Conservation (phyloP, 2,888 invertebrate genomes). For the Dryobota labecula region DNA sequence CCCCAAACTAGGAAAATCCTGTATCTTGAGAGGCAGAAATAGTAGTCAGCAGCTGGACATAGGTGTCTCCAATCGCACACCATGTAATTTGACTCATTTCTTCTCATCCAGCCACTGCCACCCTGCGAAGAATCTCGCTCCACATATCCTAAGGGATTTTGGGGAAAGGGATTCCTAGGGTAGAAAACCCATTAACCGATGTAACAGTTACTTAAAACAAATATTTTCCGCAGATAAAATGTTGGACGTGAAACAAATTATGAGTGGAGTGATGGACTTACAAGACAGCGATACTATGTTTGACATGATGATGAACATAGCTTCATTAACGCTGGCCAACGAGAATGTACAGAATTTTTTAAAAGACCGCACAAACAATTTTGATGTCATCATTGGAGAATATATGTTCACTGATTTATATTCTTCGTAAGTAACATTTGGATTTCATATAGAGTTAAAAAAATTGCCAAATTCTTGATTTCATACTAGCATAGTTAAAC, state of each 20-base stretch:
- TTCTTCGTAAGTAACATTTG: conserved; percentile 67
- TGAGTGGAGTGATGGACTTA: conserved; percentile 63
- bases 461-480: not conserved
- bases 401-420: conserved; percentile 76
- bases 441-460: not conserved
- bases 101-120: not conserved
- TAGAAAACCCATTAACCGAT: too few species aligned
- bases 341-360: conserved; percentile 69
- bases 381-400: conserved; percentile 77
- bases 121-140: not conserved
- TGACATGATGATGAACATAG: conserved; percentile 46
- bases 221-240: conserved; percentile 57
- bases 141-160: too few species aligned
- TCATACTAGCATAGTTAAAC: not conserved
- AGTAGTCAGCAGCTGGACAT: not conserved
- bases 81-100: not conserved
- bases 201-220: not conserved
- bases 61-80: not conserved
- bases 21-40: too few species aligned
- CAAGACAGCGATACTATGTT: conserved; percentile 40
- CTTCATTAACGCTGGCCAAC: conserved; percentile 60
- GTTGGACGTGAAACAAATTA: conserved; percentile 64
- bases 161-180: too few species aligned
- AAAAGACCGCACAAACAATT: conserved; percentile 67
- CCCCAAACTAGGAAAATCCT: too few species aligned